phyloP scores from a whole-genome alignment of 2,113 vertebrate genomes.

The Cavia aperea region DNA sequence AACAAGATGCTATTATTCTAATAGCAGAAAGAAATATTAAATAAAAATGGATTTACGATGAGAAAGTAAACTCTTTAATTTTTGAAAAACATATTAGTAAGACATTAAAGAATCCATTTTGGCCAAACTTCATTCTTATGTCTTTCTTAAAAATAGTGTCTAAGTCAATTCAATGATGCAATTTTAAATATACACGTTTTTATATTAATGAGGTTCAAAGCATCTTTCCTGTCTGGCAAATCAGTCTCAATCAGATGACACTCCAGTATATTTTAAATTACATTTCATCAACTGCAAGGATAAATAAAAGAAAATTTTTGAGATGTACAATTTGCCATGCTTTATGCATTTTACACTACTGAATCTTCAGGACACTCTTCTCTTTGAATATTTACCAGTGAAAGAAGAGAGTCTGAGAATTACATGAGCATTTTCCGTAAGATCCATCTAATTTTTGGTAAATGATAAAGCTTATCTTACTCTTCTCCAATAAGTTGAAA shows the following conservation, averaged over 20 bases:
- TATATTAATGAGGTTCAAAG: neutral
- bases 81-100: neutral
- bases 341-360: neutral
- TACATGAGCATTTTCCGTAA: neutral
- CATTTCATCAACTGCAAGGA: neutral
- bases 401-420: neutral
- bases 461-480: neutral
- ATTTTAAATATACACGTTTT: neutral
- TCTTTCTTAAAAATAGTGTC: neutral
- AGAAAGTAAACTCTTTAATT: neutral
- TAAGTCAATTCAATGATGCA: constrained; percentile 2
- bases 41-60: neutral
- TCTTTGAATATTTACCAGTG: constrained; percentile 17
- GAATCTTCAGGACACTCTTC: neutral
- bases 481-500: neutral
- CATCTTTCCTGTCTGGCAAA: neutral
- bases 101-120: neutral
- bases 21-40: neutral
- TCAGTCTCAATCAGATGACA: neutral
- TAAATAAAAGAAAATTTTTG: constrained; percentile 36
- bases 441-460: neutral
- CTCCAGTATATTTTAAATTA: neutral
- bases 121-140: neutral
- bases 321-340: neutral
- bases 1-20: neutral